Conservation (phyloP, 2,113 vertebrate genomes). For the Macaca fascicularis region DNA sequence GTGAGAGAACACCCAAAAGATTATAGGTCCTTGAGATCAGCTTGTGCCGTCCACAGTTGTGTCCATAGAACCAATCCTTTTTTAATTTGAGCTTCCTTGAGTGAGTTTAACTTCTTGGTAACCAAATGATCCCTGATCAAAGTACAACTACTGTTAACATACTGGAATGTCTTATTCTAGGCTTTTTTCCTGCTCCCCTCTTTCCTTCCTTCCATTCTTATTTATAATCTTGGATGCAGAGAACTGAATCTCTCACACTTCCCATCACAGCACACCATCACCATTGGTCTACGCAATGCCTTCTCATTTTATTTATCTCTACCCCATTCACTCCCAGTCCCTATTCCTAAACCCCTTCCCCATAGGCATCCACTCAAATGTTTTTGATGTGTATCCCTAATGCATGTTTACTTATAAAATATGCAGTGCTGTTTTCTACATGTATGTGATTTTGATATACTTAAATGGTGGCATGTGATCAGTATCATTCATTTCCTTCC, state of each 20-base stretch:
- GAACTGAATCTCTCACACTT: neutral
- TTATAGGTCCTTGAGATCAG: neutral
- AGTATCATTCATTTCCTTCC: neutral
- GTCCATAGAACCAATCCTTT: neutral
- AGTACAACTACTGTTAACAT: neutral
- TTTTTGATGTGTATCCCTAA: neutral
- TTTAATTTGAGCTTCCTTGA: neutral
- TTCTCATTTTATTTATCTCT: neutral
- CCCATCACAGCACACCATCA: neutral
- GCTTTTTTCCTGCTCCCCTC: no score
- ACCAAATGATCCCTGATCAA: neutral
- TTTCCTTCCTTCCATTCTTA: neutral
- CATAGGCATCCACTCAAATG: neutral
- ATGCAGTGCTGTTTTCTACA: neutral
- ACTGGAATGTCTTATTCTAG: neutral
- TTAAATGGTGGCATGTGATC: neutral
- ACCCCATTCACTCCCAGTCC: neutral
- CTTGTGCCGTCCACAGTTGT: rapidly evolving
- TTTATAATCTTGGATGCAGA: neutral
- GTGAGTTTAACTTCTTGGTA: neutral
- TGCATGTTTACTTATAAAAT: neutral
- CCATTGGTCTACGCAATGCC: neutral
- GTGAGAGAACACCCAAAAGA: neutral
- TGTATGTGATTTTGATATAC: neutral
- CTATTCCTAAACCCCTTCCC: neutral